Conservation (phyloP, 2,113 vertebrate species). For the Brevimyrus niger region DNA sequence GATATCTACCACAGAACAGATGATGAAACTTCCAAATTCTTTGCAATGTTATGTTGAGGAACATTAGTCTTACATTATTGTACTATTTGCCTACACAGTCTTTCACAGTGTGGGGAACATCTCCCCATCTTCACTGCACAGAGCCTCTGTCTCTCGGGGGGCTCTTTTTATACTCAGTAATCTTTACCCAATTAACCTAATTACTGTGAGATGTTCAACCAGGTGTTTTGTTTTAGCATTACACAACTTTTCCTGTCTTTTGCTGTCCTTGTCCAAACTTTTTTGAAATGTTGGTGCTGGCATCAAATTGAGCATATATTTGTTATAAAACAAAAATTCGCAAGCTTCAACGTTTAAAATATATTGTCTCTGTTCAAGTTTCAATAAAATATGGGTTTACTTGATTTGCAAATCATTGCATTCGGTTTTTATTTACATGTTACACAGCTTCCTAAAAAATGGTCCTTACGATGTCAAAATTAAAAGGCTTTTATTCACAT, state of each 20-base stretch:
- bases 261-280: background rate
- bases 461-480: too few relatives aligned
- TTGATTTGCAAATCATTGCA: background rate
- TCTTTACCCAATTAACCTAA: background rate
- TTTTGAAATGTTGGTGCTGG: background rate
- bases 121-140: background rate
- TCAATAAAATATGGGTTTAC: background rate
- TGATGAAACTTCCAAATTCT: background rate
- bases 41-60: background rate
- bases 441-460: background rate
- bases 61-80: background rate
- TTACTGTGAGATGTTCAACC: background rate
- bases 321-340: background rate
- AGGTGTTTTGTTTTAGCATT: background rate
- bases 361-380: background rate
- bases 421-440: background rate
- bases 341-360: background rate
- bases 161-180: background rate
- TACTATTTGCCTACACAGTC: background rate
- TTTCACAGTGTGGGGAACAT: background rate
- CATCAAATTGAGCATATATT: background rate
- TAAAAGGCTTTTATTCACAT: too few relatives aligned
- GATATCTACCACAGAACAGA: background rate
- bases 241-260: background rate
- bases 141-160: background rate